Base-by-base conservation (phyloP, 2,113 vertebrate species). In the Chloebia gouldiae region DNA sequence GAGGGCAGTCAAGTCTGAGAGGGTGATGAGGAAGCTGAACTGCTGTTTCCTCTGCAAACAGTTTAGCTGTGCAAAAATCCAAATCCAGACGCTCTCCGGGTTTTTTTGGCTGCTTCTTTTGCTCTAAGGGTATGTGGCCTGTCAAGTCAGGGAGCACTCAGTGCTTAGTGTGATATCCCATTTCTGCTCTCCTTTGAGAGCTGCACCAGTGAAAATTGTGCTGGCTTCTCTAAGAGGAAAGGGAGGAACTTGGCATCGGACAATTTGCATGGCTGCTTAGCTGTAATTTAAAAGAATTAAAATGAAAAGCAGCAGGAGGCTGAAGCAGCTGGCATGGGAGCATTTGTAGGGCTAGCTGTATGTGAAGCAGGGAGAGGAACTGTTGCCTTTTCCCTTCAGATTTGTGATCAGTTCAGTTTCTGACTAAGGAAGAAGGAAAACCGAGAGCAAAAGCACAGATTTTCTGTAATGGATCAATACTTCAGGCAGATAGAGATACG, bases 241-340 rank as follows among this genome's bases (percentile, higher is more conserved):
- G 30, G 69, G 30, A 80, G 24, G 24, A 81, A 53, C 20, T 7
- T n/a, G 13, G 40, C 23, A 13, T 69, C 47, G 33, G 65, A n/a
- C 2, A 5, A 39, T 81, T 60, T 88, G 22, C 63, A 88, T 15
- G 27, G 66, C 23, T 88, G 33, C 57, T 73, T 65, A 37, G 69
- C 51, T 77, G 49, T 45, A 81, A 82, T 90, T 95, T 93, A 61
- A 69, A 89, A 81, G 73, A 33, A 92, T 88, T 63, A 76, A 95
- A 93, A 79, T 35, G n/a, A 51, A 80, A 68, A 92, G 24, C 13
- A 68, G 71, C 5, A 16, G 69, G 54, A 24, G 75, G 35, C 60
- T 47, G 24, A 84, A 69, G 27, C 59, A 63, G 15, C 11, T 81
- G 47, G 28, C 24, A 31, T 30, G 19, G 37, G 24, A 91, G 39